Percentiles rank a stretch among this genome's conserved stretches.
phyloP scores from a whole-genome alignment of 2,113 vertebrate species.

The Vidua chalybeata region DNA sequence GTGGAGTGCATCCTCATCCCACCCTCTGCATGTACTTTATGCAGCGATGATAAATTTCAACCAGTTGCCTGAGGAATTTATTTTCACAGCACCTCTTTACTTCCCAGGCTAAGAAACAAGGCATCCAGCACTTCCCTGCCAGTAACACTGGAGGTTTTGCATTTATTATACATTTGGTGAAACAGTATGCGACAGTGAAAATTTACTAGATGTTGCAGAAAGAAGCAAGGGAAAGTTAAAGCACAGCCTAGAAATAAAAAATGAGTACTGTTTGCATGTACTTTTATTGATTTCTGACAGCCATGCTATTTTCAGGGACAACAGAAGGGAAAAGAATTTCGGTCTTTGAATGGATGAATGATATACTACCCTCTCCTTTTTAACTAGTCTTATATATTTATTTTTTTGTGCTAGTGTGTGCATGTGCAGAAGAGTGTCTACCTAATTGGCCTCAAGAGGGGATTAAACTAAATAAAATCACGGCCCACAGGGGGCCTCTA shows the following conservation, averaged over 20 bases:
- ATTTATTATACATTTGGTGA: conserved; percentile 7
- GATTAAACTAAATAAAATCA: conserved; percentile 85
- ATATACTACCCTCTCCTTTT: conserved; percentile 41
- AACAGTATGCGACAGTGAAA: conserved; percentile 46
- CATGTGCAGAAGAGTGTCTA: conserved; percentile 74
- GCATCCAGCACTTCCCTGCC: neutral
- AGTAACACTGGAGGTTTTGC: conserved; percentile 13
- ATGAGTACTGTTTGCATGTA: conserved; percentile 35
- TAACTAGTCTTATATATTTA: conserved; percentile 38
- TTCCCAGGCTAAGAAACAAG: conserved; percentile 26
- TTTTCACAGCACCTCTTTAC: conserved; percentile 21
- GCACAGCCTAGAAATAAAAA: conserved; percentile 35
- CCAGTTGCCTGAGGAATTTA: neutral
- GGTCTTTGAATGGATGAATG: conserved; percentile 62
- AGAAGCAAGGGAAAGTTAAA: conserved; percentile 46
- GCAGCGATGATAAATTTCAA: neutral
- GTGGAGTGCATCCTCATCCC: neutral
- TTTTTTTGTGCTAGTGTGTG: conserved; percentile 14
- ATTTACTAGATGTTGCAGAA: conserved; percentile 36
- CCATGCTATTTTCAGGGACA: conserved; percentile 57
- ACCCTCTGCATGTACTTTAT: neutral
- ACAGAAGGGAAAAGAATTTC: conserved; percentile 73
- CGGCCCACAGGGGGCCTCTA: conserved; percentile 74
- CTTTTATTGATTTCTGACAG: conserved; percentile 70
- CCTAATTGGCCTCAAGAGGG: conserved; percentile 81